Conservation (phyloP, 2,797 vertebrate genomes). For the Cuculus canorus region DNA sequence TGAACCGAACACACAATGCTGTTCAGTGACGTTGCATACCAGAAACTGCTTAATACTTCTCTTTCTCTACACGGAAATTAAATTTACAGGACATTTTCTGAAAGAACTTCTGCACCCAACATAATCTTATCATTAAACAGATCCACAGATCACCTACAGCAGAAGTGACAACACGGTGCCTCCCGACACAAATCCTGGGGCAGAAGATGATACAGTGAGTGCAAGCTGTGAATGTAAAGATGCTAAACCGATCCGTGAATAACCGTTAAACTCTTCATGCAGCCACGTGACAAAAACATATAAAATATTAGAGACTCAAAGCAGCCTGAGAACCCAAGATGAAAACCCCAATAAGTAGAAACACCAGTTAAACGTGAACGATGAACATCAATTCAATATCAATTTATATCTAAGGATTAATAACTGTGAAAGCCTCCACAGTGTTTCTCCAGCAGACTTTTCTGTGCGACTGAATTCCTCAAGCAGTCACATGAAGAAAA, state of each 20-base stretch:
- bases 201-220: not conserved
- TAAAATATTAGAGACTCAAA: not conserved
- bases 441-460: not conserved
- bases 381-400: not conserved
- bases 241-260: not conserved
- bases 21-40: not conserved
- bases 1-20: not conserved
- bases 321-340: not conserved
- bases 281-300: not conserved
- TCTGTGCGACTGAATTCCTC: not conserved
- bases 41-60: not conserved
- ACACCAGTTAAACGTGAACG: not conserved
- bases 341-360: not conserved
- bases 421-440: not conserved
- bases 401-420: not conserved
- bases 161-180: rapidly evolving
- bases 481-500: no score
- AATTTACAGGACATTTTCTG: not conserved
- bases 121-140: not conserved
- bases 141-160: not conserved
- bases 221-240: not conserved
- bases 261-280: not conserved
- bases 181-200: not conserved
- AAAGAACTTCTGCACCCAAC: not conserved
- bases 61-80: rapidly evolving